Conservation (phyloP, 2,888 invertebrate genomes). For the Cheilosia urbana region DNA sequence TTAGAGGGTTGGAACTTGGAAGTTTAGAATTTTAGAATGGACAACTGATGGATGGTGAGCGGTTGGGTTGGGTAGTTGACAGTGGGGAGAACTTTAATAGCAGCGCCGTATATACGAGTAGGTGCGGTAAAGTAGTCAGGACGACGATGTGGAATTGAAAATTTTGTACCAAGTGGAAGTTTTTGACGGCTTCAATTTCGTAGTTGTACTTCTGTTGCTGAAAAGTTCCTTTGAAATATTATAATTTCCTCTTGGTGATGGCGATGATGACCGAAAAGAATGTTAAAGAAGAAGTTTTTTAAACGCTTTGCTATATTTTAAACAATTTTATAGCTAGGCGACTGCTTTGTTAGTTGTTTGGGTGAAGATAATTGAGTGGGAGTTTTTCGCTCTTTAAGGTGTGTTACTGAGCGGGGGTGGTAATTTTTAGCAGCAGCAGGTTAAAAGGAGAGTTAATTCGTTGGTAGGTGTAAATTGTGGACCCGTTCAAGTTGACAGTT, state of each 20-base stretch:
- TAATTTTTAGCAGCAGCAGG: conserved; percentile 18
- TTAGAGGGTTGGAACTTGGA: conserved; percentile 65
- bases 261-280: conserved; percentile 45
- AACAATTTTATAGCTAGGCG: conserved; percentile 14
- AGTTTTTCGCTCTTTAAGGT: conserved; percentile 16
- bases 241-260: conserved; percentile 66
- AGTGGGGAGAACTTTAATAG: conserved; percentile 57
- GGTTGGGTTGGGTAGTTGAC: conserved; percentile 55
- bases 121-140: background rate
- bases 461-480: conserved; percentile 35
- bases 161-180: conserved; percentile 57
- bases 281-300: conserved; percentile 21
- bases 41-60: conserved; percentile 72
- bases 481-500: conserved; percentile 1
- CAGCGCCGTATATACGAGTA: conserved; percentile 12
- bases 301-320: conserved; percentile 24
- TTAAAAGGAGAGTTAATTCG: conserved; percentile 70
- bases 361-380: conserved; percentile 36
- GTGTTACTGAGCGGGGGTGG: conserved; percentile 21
- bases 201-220: conserved; percentile 62
- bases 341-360: conserved; percentile 24
- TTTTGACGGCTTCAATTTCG: conserved; percentile 62
- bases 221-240: conserved; percentile 59
- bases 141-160: conserved; percentile 56
- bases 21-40: conserved; percentile 72